Evolutionary conservation across 2,888 invertebrate species (phyloP), one percentile per base, ranked within the genome.

Genomic region (Drosophila setosimentum): DNA sequence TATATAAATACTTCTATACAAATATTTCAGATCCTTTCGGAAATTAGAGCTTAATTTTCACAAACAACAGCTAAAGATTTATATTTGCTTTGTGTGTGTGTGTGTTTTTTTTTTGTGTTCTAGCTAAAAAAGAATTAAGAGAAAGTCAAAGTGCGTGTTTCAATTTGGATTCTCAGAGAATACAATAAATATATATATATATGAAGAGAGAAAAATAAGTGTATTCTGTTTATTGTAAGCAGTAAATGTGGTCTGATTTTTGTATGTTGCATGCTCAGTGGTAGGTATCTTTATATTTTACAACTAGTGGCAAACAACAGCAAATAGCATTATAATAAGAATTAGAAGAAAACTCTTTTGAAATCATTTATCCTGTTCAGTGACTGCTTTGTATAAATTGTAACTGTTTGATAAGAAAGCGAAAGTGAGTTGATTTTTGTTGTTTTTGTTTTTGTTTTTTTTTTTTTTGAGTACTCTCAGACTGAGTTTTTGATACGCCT

Each of bases 351-450:
- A 63, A 60, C 58, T 62, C 51, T 29, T 21, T 45, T n/a, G 18
- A 30, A 33, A 30, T 55, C 55, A 8, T 50, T 50, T 79, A 11
- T 69, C 80, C 77, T 75, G 76, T 45, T 75, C 68, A 48, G 78
- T 55, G 68, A 74, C 59, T 60, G 77, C 62, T 51, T 67, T 55
- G 59, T 74, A 68, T 78, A 35, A 24, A 45, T 45, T 24, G 24
- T 24, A 45, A 45, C 16, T 45, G 45, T 45, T 68, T 65, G 71
- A 51, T 78, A 70, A 64, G 54, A 75, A 78, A 79, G 70, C 76
- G 51, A 77, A 53, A 55, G 60, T 60, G 60, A 70, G 49, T 51
- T 51, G 58, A 24, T 11, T 21, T 40, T 54, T 57, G 6, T 33
- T 16, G 13, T 33, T 57, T 13, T 6, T 1, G 8, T 8, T 55